phyloP scores from a whole-genome alignment of 2,797 vertebrate species.

The Eupleurogrammus muticus region DNA sequence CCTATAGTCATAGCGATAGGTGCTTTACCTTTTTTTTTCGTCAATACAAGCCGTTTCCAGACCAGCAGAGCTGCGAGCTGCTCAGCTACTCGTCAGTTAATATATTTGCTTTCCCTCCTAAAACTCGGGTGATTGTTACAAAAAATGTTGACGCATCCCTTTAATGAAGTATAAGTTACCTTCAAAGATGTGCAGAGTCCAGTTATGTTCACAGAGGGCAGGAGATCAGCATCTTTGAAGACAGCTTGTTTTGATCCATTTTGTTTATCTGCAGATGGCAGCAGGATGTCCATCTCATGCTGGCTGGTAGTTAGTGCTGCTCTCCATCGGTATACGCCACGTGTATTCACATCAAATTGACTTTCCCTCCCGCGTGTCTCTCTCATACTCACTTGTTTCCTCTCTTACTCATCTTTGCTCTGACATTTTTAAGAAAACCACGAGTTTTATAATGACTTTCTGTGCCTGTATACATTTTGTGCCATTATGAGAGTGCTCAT shows the following conservation, averaged over 20 bases:
- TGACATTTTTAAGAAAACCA: slow-evolving; percentile 74
- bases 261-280: slow-evolving; percentile 30
- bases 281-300: slow-evolving; percentile 43
- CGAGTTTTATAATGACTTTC: slow-evolving; percentile 73
- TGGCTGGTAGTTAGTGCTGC: slow-evolving; percentile 36
- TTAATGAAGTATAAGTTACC: not conserved
- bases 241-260: slow-evolving; percentile 51
- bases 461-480: slow-evolving; percentile 66
- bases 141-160: too few species aligned
- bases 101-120: too few species aligned
- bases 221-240: slow-evolving; percentile 40
- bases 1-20: too few species aligned
- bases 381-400: slow-evolving; percentile 21
- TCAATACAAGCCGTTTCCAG: too few species aligned
- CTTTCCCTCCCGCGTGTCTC: slow-evolving; percentile 40
- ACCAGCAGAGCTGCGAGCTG: too few species aligned
- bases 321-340: slow-evolving; percentile 19
- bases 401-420: not conserved
- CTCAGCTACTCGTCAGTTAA: too few species aligned
- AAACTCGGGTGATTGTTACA: too few species aligned
- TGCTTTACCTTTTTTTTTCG: too few species aligned
- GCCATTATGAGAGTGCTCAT: slow-evolving; percentile 69
- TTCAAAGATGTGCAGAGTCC: slow-evolving; percentile 13
- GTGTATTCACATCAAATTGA: slow-evolving; percentile 56
- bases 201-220: slow-evolving; percentile 18